A percentile compares a stretch with the other conserved stretches of the same genome.
Conservation (phyloP, 2,797 vertebrate genomes). For the Rhyacichthys aspro region DNA sequence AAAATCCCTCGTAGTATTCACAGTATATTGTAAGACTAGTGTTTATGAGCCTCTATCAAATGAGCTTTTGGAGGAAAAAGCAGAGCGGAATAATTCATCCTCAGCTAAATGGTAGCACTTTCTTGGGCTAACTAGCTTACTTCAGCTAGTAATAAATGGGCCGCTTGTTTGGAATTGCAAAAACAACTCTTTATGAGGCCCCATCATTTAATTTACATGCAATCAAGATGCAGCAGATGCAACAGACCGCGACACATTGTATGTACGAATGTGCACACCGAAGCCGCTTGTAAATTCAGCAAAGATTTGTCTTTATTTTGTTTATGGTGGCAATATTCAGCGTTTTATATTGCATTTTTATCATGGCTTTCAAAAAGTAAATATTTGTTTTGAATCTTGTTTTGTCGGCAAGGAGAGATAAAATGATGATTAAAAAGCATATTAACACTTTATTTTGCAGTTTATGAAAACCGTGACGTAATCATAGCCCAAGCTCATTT, state of each 20-base stretch:
- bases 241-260: conserved; percentile 27
- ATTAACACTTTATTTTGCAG: too few relatives aligned
- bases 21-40: too few relatives aligned
- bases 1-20: too few relatives aligned
- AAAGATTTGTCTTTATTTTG: conserved; percentile 4
- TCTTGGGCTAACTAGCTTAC: conserved; percentile 12
- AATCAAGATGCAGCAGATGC: conserved; percentile 34
- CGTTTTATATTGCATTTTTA: conserved; percentile 17
- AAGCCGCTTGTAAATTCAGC: conserved; percentile 17
- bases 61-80: conserved; percentile 18
- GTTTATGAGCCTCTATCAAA: conserved; percentile 9
- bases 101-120: conserved; percentile 29
- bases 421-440: too few relatives aligned
- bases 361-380: background rate
- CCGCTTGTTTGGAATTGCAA: conserved; percentile 23
- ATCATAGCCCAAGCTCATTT: too few relatives aligned
- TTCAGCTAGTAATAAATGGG: conserved; percentile 31
- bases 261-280: conserved; percentile 25
- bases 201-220: conserved; percentile 35
- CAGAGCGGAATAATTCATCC: conserved; percentile 35
- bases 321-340: conserved; percentile 15
- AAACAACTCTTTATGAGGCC: conserved; percentile 29
- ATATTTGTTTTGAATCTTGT: background rate
- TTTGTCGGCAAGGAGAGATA: background rate
- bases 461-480: too few relatives aligned